phyloP scores from a whole-genome alignment of 2,113 vertebrate species.

The Megalops atlanticus region DNA sequence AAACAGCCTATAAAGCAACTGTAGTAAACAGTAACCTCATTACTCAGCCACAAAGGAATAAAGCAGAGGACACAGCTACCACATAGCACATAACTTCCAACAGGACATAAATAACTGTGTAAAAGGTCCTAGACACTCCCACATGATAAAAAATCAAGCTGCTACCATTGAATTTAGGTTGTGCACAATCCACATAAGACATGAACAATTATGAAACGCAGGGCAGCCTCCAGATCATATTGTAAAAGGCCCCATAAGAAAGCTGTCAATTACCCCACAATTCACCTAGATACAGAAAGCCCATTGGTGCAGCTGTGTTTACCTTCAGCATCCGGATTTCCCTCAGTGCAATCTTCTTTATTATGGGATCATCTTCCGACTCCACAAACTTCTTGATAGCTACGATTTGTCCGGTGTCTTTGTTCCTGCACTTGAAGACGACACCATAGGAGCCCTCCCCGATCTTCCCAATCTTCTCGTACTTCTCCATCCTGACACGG shows the following conservation, averaged over 20 bases:
- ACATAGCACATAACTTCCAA: not conserved
- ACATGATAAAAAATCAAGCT: too few species aligned
- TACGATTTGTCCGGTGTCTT: slow-evolving; percentile 86
- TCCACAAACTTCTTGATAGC: slow-evolving; percentile 97
- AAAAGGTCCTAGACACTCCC: not conserved
- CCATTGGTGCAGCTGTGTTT: slow-evolving; percentile 12
- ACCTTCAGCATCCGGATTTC: slow-evolving; percentile 96
- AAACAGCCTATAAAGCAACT: too few species aligned
- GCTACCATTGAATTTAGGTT: too few species aligned
- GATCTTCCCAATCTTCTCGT: slow-evolving; percentile 90
- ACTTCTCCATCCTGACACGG: slow-evolving; percentile 82
- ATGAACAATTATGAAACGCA: too few species aligned
- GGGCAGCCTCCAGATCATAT: slow-evolving; percentile 14
- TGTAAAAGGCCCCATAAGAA: too few species aligned
- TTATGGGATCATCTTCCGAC: slow-evolving; percentile 90
- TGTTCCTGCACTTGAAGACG: slow-evolving; percentile 92
- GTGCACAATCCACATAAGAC: too few species aligned
- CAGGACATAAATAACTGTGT: not conserved
- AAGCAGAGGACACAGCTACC: not conserved
- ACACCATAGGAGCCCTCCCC: slow-evolving; percentile 94
- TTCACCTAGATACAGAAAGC: not conserved
- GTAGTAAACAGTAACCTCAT: too few species aligned
- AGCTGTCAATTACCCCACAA: too few species aligned
- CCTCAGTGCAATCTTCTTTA: slow-evolving; percentile 89
- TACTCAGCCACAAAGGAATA: not conserved